Evolutionary conservation across 2,113 vertebrate genomes (phyloP), one percentile per base, ranked within the genome.

Genomic region (Dromiciops gliroides): DNA sequence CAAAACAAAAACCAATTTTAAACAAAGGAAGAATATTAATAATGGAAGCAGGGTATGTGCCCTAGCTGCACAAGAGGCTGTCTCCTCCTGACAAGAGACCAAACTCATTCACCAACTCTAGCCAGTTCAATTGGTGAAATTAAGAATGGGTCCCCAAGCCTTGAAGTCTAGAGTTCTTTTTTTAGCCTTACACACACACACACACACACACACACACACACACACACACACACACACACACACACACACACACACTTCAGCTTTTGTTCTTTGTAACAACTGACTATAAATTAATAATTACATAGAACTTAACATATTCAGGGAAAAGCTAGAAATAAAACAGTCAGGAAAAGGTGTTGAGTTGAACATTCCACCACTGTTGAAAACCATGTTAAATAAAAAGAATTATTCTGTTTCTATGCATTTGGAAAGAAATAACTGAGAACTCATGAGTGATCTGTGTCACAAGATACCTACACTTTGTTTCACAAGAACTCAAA

Each of bases 241-340:
- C 52, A 53, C 25, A 53, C 8, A 26, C 25, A 95, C 47, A 90
- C 14, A 53, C 56, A 52, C 89, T 95, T 97, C 31, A 96, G 93
- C 7, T 90, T 51, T 89, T 90, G 48, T 24, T n/a, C 49, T 96
- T 96, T 90, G 89, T 93, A 94, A 91, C 50, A 95, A 90, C 50
- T n/a, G 48, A 88, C 90, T 44, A 83, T 53, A 96, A 95, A 95
- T 14, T 28, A 96, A 48, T 90, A 90, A 93, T 51, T 93, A 94
- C 49, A 37, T 60, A 88, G 67, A 89, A 67, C 50, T 44, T 92
- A 90, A 90, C 47, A 95, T 44, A 93, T 94, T 94, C 51, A 91
- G 47, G 50, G 95, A 92, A 90, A 8, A 49, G 89, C 28, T 26
- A 93, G 83, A 92, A 96, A 67, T 93, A 28, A 93, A 50, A 44